These are phyloP conservation scores for Clusia tigrina DNA, from an alignment of 2,888 invertebrate species.

Conservation along the genomic window DNA sequence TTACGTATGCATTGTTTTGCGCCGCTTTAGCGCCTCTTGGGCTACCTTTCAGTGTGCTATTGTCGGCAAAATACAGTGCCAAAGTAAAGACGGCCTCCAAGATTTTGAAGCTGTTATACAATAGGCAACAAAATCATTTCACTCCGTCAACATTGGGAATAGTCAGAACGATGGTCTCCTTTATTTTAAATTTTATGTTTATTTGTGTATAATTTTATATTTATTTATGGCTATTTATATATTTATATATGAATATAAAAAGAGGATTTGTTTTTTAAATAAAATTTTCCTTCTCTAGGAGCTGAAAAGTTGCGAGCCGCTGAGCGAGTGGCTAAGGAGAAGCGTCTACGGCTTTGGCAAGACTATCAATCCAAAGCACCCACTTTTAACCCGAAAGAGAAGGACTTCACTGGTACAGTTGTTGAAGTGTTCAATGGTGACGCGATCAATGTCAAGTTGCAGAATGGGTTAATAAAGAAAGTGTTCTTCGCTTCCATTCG, in stretches of 20 bases:
- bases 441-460: constrained; percentile 83
- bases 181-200: constrained; percentile 10
- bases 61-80: constrained; percentile 41
- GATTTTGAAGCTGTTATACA: constrained; percentile 47
- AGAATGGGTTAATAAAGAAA: constrained; percentile 83
- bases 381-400: constrained; percentile 78
- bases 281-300: constrained; percentile 63
- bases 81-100: constrained; percentile 61
- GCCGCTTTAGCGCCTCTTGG: constrained; percentile 40
- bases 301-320: constrained; percentile 84
- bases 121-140: constrained; percentile 57
- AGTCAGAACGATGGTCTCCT: too few species aligned
- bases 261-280: background rate
- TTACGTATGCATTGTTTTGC: constrained; percentile 27
- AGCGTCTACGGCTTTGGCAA: constrained; percentile 87
- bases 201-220: constrained; percentile 15
- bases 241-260: background rate
- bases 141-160: constrained; percentile 57
- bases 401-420: constrained; percentile 83
- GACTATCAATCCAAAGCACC: constrained; percentile 83
- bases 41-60: constrained; percentile 39
- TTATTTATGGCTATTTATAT: constrained; percentile 5
- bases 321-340: constrained; percentile 88
- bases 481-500: constrained; percentile 95
- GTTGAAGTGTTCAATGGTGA: constrained; percentile 95